Percentiles rank a stretch among this genome's conserved stretches.
phyloP scores from a whole-genome alignment of 2,797 vertebrate genomes.

The Anguilla obscura region DNA sequence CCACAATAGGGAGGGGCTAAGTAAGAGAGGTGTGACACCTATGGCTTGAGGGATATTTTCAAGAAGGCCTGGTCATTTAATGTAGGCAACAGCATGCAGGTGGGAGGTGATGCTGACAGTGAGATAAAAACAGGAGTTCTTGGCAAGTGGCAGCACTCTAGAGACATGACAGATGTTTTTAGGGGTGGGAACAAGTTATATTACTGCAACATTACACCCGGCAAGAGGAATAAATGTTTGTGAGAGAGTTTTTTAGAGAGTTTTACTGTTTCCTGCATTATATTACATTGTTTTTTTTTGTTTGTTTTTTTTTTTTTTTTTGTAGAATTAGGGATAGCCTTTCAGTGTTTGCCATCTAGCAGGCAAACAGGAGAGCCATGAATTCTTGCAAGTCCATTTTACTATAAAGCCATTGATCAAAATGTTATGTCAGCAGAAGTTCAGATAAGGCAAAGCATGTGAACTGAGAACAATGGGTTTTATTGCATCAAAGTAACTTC shows the following conservation, averaged over 20 bases:
- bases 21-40: neutral
- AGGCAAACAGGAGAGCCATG: neutral
- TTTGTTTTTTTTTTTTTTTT: neutral
- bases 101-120: constrained; percentile 12
- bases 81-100: neutral
- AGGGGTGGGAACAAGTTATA: neutral
- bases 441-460: neutral
- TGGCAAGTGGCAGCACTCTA: constrained; percentile 6
- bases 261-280: neutral
- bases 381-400: neutral
- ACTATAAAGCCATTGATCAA: constrained; percentile 30
- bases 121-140: constrained; percentile 13
- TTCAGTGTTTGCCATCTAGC: neutral
- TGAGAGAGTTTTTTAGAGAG: neutral
- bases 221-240: neutral
- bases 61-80: neutral
- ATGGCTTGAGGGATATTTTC: constrained; percentile 11
- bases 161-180: neutral
- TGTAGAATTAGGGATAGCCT: neutral
- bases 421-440: constrained; percentile 14
- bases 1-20: neutral
- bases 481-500: neutral
- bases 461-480: neutral
- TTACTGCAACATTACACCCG: neutral
- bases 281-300: neutral